phyloP scores from a whole-genome alignment of 2,888 invertebrate genomes.

The Microchrysa polita region DNA sequence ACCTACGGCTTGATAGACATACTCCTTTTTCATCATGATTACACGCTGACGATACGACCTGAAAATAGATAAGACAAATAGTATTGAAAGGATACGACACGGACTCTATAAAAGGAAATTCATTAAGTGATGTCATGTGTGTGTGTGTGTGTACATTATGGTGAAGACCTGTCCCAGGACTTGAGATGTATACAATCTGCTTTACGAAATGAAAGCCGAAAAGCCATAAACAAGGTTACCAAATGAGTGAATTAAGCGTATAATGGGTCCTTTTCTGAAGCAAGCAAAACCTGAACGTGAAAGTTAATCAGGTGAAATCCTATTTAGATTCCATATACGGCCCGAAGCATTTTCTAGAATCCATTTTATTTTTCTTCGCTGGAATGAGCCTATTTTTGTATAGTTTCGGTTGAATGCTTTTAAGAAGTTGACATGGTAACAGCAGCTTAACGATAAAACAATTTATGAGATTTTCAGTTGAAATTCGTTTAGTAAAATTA shows the following conservation, averaged over 20 bases:
- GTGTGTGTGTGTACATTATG: too few relatives aligned
- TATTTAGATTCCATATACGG: neutral
- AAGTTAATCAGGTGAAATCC: conserved; percentile 43
- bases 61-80: conserved; percentile 54
- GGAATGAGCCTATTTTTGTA: too few relatives aligned
- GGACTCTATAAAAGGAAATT: conserved; percentile 28
- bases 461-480: too few relatives aligned
- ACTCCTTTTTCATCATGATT: conserved; percentile 75
- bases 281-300: neutral
- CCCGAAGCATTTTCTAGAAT: too few relatives aligned
- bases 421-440: too few relatives aligned
- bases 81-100: conserved; percentile 25
- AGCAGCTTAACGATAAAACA: too few relatives aligned
- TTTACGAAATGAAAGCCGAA: neutral
- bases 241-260: neutral
- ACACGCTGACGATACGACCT: conserved; percentile 83
- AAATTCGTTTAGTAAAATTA: too few relatives aligned
- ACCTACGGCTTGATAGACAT: conserved; percentile 80
- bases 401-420: too few relatives aligned
- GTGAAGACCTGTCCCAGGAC: conserved; percentile 10
- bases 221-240: conserved; percentile 16
- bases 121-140: conserved; percentile 24
- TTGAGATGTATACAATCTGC: neutral
- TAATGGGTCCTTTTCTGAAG: neutral
- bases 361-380: too few relatives aligned